phyloP scores from a whole-genome alignment of 92 coral and sea anemone genomes.

The Micromussa lordhowensis region DNA sequence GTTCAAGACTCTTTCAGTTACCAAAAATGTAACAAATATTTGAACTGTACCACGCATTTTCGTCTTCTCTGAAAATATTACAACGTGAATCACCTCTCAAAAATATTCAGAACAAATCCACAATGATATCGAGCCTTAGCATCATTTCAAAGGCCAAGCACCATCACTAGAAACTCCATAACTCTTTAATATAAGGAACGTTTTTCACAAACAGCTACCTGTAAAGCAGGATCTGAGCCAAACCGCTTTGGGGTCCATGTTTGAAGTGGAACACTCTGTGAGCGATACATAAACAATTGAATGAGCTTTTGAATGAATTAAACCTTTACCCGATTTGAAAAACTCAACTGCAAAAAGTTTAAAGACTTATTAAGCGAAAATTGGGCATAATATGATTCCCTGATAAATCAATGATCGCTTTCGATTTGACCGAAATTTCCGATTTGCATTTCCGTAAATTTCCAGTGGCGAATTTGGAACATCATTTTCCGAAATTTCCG shows the following conservation, averaged over 20 bases:
- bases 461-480: no score
- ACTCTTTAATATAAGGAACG: neutral
- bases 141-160: neutral
- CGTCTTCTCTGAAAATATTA: no score
- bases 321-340: neutral
- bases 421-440: no score
- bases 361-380: neutral
- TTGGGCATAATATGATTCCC: neutral
- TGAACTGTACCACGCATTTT: no score
- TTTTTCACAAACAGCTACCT: slow-evolving; percentile 30
- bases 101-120: no score
- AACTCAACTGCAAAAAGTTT: neutral
- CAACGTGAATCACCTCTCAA: no score
- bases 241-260: slow-evolving; percentile 87
- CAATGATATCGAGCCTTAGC: no score
- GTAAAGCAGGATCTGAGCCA: slow-evolving; percentile 82
- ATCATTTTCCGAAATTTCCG: neutral
- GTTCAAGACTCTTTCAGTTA: no score
- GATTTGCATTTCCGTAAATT: no score
- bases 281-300: neutral
- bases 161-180: neutral
- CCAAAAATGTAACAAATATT: no score
- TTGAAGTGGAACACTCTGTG: slow-evolving; percentile 79
- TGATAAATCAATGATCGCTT: neutral
- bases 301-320: neutral